Conservation (phyloP, 2,113 vertebrate species). For the Barnardius zonarius region DNA sequence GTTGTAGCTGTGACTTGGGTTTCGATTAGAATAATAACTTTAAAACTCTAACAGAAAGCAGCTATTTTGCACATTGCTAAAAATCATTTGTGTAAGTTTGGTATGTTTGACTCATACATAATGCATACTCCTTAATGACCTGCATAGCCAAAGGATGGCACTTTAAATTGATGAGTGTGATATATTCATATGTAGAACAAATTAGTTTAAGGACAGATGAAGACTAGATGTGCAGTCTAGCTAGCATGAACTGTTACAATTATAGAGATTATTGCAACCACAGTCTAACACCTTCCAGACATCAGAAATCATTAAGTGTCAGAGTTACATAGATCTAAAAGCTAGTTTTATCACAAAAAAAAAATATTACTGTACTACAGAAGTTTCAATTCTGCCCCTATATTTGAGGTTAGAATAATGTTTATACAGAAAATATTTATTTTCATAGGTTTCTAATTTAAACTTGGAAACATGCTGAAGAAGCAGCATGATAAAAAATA, state of each 20-base stretch:
- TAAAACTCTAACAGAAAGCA: conserved; percentile 6
- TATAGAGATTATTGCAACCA: conserved; percentile 73
- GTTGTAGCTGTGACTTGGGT: conserved; percentile 52
- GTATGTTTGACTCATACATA: conserved; percentile 71
- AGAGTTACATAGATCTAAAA: conserved; percentile 2
- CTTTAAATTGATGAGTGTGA: conserved; percentile 77
- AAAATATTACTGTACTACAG: conserved; percentile 30
- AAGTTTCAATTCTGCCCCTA: background rate
- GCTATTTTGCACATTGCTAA: conserved; percentile 57
- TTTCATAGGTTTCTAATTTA: conserved; percentile 29
- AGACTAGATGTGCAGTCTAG: conserved; percentile 73
- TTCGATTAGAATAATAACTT: conserved; percentile 49
- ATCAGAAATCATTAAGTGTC: conserved; percentile 60
- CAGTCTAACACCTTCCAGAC: conserved; percentile 66
- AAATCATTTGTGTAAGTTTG: conserved; percentile 62
- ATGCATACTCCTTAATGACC: conserved; percentile 73
- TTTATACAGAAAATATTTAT: conserved; percentile 13
- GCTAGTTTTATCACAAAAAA: background rate
- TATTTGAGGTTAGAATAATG: background rate
- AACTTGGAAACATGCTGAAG: background rate
- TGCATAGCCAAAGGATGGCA: conserved; percentile 69
- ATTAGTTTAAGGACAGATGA: conserved; percentile 77
- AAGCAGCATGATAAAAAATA: background rate
- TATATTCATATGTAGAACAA: conserved; percentile 75
- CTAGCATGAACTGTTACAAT: conserved; percentile 72